phyloP scores from a whole-genome alignment of 1,140 invertebrate species.

The Pomacea maculata region DNA sequence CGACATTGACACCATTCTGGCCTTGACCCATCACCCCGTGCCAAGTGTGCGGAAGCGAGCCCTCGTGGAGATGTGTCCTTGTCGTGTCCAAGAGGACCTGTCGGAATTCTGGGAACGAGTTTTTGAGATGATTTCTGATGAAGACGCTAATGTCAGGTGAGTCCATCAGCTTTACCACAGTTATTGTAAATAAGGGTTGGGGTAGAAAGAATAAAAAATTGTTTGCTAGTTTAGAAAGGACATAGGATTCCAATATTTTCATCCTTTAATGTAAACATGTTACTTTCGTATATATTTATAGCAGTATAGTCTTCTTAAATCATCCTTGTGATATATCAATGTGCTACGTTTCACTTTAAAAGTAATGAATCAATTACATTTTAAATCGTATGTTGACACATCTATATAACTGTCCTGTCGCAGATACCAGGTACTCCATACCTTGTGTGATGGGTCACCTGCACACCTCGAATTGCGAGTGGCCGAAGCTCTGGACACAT shows the following conservation, averaged over 20 bases:
- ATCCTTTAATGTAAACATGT: too few relatives aligned
- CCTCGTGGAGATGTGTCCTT: conserved; percentile 63
- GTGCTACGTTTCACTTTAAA: too few relatives aligned
- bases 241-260: background rate
- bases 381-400: too few relatives aligned
- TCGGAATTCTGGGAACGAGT: conserved; percentile 62
- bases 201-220: background rate
- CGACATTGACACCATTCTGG: conserved; percentile 59
- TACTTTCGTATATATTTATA: too few relatives aligned
- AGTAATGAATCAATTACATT: too few relatives aligned
- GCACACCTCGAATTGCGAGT: conserved; percentile 55
- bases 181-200: background rate
- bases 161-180: background rate
- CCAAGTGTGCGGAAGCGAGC: conserved; percentile 54
- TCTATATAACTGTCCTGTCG: background rate
- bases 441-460: conserved; percentile 61
- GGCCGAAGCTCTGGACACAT: conserved; percentile 52
- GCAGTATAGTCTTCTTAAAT: too few relatives aligned
- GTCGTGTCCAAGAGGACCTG: conserved; percentile 58
- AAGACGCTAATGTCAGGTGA: conserved; percentile 48
- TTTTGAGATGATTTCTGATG: conserved; percentile 58
- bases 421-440: conserved; percentile 57
- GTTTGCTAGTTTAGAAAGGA: background rate
- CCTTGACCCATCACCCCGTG: conserved; percentile 50
- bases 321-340: too few relatives aligned